Base-by-base conservation (phyloP, 2,888 invertebrate genomes). In the Chesias legatella region DNA sequence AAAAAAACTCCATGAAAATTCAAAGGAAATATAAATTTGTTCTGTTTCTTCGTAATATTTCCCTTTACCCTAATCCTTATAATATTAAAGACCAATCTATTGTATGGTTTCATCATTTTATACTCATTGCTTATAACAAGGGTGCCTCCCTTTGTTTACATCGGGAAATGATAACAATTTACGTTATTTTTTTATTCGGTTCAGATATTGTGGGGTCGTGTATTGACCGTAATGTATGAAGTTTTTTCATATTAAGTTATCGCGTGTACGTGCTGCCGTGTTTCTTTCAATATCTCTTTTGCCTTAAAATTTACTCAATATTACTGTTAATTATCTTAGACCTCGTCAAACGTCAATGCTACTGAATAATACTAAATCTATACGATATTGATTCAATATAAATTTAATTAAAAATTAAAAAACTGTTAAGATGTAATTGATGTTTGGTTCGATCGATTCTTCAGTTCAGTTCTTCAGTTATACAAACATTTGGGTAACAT, bases 151-250 rank as follows among this genome's bases (percentile, higher is more conserved):
- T 39, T 48, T 52, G 34, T 44, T 45, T 31, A 39, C 31, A 33
- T 22, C 31, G 22, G 6, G 31, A 6, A 10, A 43, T 48, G 54
- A 36, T 44, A 43, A 39, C 46, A 50, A 43, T 44, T 39, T 21
- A 41, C 35, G 33, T 38, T 43, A 43, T 34, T 22, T 34, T n/a
- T 36, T 33, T 30, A 10, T 31, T 21, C 32, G 10, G 32, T 38
- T 9, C 20, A 26, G 43, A 51, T 51, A 46, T 24, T 37, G 20
- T 32, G 11, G 36, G 47, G 50, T 56, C 55, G 43, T 37, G 31
- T 51, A 33, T 38, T 49, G 37, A 49, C 58, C 48, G 20, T 21
- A 29, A 9, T 23, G 4, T 38, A 51, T 39, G 43, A 46, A 35
- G 28, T 42, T 47, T 26, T 42, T 36, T 37, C 25, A 20, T 45